Percentiles rank a stretch among this genome's conserved stretches.
Evolutionary conservation across 2,888 invertebrate species (phyloP).

Genomic region (Drosophila koepferae): DNA sequence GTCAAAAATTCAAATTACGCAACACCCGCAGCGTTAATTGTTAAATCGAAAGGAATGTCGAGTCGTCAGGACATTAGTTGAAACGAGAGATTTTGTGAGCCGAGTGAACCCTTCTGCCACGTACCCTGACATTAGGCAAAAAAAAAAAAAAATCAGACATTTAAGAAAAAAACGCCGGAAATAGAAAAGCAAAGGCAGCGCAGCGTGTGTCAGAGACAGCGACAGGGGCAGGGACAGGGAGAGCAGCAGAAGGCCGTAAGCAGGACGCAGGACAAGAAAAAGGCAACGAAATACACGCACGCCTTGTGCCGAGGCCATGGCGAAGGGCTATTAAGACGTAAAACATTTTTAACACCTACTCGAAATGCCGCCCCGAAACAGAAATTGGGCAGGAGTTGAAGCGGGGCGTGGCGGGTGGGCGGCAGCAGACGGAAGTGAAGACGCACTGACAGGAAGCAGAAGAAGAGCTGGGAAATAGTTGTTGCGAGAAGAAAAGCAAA

Average conservation of each 20-base stretch:
- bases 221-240: not conserved
- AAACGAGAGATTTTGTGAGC: slow-evolving; percentile 25
- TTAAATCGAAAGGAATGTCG: slow-evolving; percentile 62
- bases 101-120: slow-evolving; percentile 41
- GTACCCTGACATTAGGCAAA: not conserved
- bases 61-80: slow-evolving; percentile 71
- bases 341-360: slow-evolving; percentile 77
- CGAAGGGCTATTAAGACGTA: slow-evolving; percentile 73
- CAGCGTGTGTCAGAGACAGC: slow-evolving; percentile 50
- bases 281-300: slow-evolving; percentile 31
- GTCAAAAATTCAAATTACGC: slow-evolving; percentile 64
- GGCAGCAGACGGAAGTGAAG: slow-evolving; percentile 25
- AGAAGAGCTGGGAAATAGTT: slow-evolving; percentile 40
- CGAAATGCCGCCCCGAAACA: slow-evolving; percentile 46
- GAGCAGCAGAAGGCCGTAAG: not conserved
- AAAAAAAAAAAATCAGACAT: slow-evolving; percentile 12
- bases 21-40: slow-evolving; percentile 75
- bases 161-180: slow-evolving; percentile 35
- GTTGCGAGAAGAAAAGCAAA: slow-evolving; percentile 28
- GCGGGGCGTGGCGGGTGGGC: not conserved
- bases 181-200: slow-evolving; percentile 46
- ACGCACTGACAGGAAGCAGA: slow-evolving; percentile 29
- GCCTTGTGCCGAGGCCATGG: slow-evolving; percentile 18
- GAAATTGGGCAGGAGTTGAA: not conserved
- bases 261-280: slow-evolving; percentile 16